Conservation (phyloP, 1,140 invertebrate species). For the Brachionus manjavacas region DNA sequence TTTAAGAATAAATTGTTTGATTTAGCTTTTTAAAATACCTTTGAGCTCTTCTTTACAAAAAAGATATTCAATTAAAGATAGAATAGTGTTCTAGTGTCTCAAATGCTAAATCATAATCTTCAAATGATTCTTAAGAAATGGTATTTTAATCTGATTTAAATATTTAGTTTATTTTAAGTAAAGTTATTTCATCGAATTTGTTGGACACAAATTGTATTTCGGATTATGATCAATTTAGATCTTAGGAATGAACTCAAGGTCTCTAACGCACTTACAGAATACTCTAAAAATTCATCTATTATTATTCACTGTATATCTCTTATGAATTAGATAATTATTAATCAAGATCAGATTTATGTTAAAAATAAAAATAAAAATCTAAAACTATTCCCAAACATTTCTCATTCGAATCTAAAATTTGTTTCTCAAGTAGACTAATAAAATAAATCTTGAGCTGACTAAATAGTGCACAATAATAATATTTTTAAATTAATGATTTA, state of each 20-base stretch:
- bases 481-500: constrained; percentile 6
- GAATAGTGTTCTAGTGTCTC: neutral
- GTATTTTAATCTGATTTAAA: neutral
- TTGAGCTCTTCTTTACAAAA: neutral
- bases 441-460: neutral
- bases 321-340: neutral
- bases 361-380: neutral
- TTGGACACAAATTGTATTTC: neutral
- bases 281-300: neutral
- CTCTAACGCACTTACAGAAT: neutral
- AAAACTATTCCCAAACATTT: neutral
- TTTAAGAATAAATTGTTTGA: neutral
- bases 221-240: neutral
- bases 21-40: neutral
- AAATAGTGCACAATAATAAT: neutral
- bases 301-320: neutral
- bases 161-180: neutral
- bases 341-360: neutral
- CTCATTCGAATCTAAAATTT: neutral
- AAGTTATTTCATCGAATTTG: neutral
- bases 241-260: neutral
- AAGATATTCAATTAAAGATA: neutral
- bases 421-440: neutral
- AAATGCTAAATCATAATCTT: neutral
- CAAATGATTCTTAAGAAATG: neutral